Percentiles rank a stretch among this genome's conserved stretches.
Evolutionary conservation across 2,888 invertebrate genomes (phyloP).

Genomic region (Lasius fuliginosus): DNA sequence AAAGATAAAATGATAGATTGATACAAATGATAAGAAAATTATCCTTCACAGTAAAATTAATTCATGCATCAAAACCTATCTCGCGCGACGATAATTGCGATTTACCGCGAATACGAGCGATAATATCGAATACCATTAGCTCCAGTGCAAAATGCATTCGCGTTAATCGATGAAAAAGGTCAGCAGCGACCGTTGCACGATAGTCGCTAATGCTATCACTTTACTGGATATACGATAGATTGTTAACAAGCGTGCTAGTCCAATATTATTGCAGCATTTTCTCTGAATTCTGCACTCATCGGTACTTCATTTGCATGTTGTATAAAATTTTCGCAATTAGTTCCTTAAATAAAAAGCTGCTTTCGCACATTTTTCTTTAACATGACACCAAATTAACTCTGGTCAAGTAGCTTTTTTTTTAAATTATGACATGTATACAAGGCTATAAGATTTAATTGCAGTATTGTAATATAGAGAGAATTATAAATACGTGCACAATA

Average conservation of each 20-base stretch:
- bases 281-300: not conserved
- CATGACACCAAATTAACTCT: not conserved
- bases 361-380: not conserved
- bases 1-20: not conserved
- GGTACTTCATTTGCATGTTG: slow-evolving; percentile 12
- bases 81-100: slow-evolving; percentile 20
- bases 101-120: slow-evolving; percentile 17
- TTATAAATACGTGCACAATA: not conserved
- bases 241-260: slow-evolving; percentile 16
- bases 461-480: not conserved
- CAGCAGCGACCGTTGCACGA: not conserved
- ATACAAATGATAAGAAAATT: slow-evolving; percentile 6
- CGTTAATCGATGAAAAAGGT: slow-evolving; percentile 42
- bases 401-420: not conserved
- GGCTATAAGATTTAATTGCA: not conserved
- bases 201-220: not conserved
- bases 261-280: slow-evolving; percentile 14
- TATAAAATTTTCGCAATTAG: not conserved
- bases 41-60: not conserved
- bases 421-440: not conserved
- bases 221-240: slow-evolving; percentile 35
- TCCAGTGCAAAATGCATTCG: slow-evolving; percentile 20
- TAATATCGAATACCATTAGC: slow-evolving; percentile 27
- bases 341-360: not conserved
- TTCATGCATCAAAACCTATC: not conserved